Evolutionary conservation across 2,797 vertebrate species (phyloP).

Genomic region (Esox lucius): DNA sequence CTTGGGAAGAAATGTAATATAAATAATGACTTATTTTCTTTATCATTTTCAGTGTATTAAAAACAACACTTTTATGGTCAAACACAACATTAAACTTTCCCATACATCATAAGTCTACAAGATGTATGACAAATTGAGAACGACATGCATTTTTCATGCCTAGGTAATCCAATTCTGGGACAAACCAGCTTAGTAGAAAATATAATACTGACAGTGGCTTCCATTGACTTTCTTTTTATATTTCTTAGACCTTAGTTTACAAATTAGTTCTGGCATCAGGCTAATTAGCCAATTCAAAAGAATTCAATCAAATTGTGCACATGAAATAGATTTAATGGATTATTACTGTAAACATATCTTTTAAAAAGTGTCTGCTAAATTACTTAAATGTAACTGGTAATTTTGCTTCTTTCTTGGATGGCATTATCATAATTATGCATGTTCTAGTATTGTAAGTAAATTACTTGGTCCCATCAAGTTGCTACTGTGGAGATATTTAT

Average conservation of each 20-base stretch:
- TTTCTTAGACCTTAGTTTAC: constrained; percentile 23
- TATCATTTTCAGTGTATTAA: neutral
- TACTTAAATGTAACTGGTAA: neutral
- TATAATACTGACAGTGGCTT: constrained; percentile 63
- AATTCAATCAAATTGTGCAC: neutral
- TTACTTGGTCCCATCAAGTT: neutral
- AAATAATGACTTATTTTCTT: constrained; percentile 12
- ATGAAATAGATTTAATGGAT: neutral
- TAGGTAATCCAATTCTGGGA: constrained; percentile 21
- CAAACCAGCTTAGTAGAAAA: constrained; percentile 40
- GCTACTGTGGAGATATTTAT: neutral
- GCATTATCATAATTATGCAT: neutral
- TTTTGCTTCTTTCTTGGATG: too few relatives aligned
- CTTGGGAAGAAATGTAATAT: constrained; percentile 12
- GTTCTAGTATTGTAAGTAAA: neutral
- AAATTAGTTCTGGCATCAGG: constrained; percentile 3
- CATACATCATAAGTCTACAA: constrained; percentile 64
- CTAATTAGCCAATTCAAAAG: constrained; percentile 2
- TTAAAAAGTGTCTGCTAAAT: neutral
- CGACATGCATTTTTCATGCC: constrained; percentile 55
- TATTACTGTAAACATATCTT: neutral
- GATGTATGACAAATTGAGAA: constrained; percentile 61
- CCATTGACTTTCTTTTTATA: constrained; percentile 72
- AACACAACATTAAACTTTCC: constrained; percentile 15
- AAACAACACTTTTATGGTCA: constrained; percentile 10